Evolutionary conservation across 2,113 vertebrate species (phyloP).

Genomic region (Cebus imitator): DNA sequence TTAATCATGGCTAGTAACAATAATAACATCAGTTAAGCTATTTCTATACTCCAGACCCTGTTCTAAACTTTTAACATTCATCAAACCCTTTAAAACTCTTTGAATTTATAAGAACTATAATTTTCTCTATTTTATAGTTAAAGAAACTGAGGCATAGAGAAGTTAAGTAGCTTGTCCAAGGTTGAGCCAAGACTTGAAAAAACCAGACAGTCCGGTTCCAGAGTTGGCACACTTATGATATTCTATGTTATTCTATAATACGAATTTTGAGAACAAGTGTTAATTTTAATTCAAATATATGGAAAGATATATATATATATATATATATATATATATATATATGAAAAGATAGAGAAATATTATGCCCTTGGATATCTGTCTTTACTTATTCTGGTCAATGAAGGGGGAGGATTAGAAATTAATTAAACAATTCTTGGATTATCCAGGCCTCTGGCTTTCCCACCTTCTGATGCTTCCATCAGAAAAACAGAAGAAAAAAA

Average conservation of each 20-base stretch:
- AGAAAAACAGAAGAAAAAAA: background rate
- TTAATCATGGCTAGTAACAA: background rate
- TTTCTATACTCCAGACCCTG: background rate
- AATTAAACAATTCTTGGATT: background rate
- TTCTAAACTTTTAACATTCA: background rate
- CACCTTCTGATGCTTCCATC: background rate
- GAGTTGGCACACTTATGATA: background rate
- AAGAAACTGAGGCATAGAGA: background rate
- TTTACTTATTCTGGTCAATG: background rate
- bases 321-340: background rate
- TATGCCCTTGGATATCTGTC: background rate
- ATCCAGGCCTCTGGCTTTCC: background rate
- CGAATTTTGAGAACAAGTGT: background rate
- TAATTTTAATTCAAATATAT: background rate
- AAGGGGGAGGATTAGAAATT: background rate
- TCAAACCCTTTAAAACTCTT: background rate
- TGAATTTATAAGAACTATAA: background rate
- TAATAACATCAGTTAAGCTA: background rate
- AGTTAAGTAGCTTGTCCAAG: background rate
- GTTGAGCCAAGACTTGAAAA: slow-evolving; percentile 3
- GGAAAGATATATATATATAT: background rate
- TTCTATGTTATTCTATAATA: background rate
- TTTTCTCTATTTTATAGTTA: background rate
- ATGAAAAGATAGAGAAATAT: background rate
- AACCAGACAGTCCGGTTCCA: background rate